Conservation (phyloP, 1,140 invertebrate genomes). For the Delia radicum region DNA sequence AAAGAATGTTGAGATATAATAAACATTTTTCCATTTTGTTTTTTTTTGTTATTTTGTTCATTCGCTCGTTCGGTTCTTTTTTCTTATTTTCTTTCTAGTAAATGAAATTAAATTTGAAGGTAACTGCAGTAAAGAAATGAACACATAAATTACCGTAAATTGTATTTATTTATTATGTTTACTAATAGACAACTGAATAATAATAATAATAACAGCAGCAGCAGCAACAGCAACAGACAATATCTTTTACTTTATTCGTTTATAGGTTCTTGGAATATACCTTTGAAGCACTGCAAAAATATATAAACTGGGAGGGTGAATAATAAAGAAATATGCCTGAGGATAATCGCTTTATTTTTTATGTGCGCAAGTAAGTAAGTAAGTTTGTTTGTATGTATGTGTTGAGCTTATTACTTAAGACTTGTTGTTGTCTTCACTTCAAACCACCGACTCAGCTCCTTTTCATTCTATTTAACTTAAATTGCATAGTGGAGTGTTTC, state of each 20-base stretch:
- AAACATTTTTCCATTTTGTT: neutral
- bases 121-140: conserved; percentile 16
- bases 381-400: neutral
- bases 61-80: neutral
- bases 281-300: neutral
- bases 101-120: conserved; percentile 20
- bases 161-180: conserved; percentile 22
- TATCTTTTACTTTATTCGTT: neutral
- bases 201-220: neutral
- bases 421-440: conserved; percentile 1
- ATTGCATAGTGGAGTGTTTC: no score
- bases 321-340: conserved; percentile 4
- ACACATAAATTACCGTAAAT: conserved; percentile 18
- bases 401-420: neutral
- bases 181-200: conserved; percentile 16
- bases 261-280: neutral
- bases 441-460: neutral
- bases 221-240: neutral
- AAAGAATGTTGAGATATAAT: neutral
- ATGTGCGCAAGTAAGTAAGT: neutral
- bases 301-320: neutral
- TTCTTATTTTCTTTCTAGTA: neutral
- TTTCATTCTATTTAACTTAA: neutral
- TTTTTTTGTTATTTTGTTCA: neutral
- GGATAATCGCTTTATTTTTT: neutral